Percentiles rank a stretch among this genome's conserved stretches.
phyloP scores from a whole-genome alignment of 2,113 vertebrate species.

The Megaceryle torquata region DNA sequence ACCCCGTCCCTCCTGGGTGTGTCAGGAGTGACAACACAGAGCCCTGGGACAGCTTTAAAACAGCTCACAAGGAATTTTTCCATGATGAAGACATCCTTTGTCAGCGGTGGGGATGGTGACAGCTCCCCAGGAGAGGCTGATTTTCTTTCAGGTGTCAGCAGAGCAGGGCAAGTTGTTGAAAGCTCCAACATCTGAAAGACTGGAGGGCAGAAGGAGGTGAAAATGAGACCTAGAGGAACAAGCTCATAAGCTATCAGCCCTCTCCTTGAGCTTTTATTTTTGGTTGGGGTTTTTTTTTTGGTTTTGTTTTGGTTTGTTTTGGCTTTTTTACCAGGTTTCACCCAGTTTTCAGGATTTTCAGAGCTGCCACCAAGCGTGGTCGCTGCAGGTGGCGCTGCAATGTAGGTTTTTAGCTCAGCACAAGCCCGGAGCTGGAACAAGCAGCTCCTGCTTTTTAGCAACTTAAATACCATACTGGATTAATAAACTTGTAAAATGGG shows the following conservation, averaged over 20 bases:
- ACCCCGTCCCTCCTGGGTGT: accelerated
- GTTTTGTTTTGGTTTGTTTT: background rate
- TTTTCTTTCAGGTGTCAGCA: background rate
- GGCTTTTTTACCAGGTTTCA: accelerated
- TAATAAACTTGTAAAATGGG: conserved; percentile 63
- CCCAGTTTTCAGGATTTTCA: background rate
- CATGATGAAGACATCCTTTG: background rate
- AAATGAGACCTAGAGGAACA: background rate
- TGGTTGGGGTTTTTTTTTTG: no score
- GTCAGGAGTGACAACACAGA: background rate
- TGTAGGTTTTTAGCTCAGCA: conserved; percentile 73
- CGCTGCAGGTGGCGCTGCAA: conserved; percentile 81
- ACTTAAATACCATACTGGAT: conserved; percentile 50
- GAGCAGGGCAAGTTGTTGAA: background rate
- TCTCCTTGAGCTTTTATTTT: background rate
- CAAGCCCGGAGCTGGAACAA: background rate
- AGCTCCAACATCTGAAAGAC: background rate
- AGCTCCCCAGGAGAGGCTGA: background rate
- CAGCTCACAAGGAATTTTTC: background rate
- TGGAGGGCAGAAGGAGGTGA: accelerated
- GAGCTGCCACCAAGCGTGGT: conserved; percentile 49
- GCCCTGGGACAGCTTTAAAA: background rate
- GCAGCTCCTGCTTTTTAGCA: conserved; percentile 52
- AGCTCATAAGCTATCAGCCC: background rate
- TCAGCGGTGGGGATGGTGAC: background rate